Evolutionary conservation across 2,888 invertebrate species (phyloP), one percentile per base, ranked within the genome.

Genomic region (Gnatocerus cornutus): DNA sequence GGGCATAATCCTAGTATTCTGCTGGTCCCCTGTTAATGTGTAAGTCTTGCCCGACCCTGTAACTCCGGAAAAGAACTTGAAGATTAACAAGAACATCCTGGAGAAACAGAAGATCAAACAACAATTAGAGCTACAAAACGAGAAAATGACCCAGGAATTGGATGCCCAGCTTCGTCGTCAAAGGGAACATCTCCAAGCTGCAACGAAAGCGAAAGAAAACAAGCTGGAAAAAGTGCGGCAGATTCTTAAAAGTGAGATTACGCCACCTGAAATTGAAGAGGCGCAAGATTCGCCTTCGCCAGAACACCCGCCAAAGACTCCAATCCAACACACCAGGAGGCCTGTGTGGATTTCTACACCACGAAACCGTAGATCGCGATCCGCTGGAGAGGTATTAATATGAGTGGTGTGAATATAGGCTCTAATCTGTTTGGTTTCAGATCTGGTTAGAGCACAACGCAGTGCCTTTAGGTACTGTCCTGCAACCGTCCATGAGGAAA

Each of bases 371-470:
- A 87, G 97, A 16, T 96, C 97, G 0, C 89, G 93, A 55, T 97
- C 97, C 0, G 92, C 92, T 45, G 87, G 88, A 27, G 66, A 55
- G 52, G 68, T 62, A 58, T 5, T 43, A 7, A 33, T 33, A n/a
- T 13, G 5, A 12, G 7, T 6, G 3, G 9, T 13, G 21, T 62
- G 5, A 16, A 9, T 21, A 21, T 16, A 46, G n/a, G n/a, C n/a
- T n/a, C 13, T 16, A 16, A 46, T n/a, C n/a, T 7, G 27, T 50
- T 29, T 50, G n/a, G 3, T 62, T 62, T 33, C 16, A 71, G 71
- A 53, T 63, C 6, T 98, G 97, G 97, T 86, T 98, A 0, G 97
- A 97, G 82, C 98, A 98, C 77, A 91, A 93, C 21, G 87, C 93
- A 0, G 92, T 95, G 0, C 93, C 95, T 0, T 87, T 95, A 74